A percentile compares a stretch with the other conserved stretches of the same genome.
Evolutionary conservation across 2,888 invertebrate species (phyloP).

Genomic region (Apamea sordens): DNA sequence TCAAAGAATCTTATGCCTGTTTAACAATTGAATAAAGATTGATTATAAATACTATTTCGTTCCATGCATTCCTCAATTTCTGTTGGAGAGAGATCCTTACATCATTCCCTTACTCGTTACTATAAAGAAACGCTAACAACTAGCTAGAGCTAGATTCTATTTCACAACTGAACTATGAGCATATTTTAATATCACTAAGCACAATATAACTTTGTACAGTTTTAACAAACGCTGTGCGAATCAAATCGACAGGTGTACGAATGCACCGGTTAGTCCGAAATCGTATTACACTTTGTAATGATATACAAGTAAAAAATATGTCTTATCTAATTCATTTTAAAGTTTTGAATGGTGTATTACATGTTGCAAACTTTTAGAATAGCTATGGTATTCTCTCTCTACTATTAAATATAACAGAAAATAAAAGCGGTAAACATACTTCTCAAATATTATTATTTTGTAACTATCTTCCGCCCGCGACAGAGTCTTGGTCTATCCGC

Average conservation of each 20-base stretch:
- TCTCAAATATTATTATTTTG: constrained; percentile 66
- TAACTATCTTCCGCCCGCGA: constrained; percentile 3
- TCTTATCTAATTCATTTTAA: constrained; percentile 79
- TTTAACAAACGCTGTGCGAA: constrained; percentile 76
- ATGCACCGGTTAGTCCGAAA: constrained; percentile 81
- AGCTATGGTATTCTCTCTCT: constrained; percentile 78
- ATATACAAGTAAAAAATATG: constrained; percentile 84
- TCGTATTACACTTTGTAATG: constrained; percentile 75
- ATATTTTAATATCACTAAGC: constrained; percentile 88
- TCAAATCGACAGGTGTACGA: constrained; percentile 71
- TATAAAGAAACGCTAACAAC: constrained; percentile 82
- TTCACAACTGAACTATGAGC: constrained; percentile 89
- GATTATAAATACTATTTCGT: constrained; percentile 54
- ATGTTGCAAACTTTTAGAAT: constrained; percentile 77
- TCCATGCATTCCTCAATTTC: constrained; percentile 40
- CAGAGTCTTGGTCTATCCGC: background rate
- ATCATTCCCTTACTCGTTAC: constrained; percentile 71
- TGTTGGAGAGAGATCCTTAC: constrained; percentile 73
- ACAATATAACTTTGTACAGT: constrained; percentile 79
- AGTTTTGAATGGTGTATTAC: constrained; percentile 82
- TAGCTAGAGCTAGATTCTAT: constrained; percentile 88
- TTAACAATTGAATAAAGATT: constrained; percentile 47
- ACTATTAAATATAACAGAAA: constrained; percentile 79
- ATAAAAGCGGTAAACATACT: constrained; percentile 67
- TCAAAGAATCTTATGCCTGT: constrained; percentile 42